Conservation (phyloP, 2,113 vertebrate species). For the Chaetodon auriga region DNA sequence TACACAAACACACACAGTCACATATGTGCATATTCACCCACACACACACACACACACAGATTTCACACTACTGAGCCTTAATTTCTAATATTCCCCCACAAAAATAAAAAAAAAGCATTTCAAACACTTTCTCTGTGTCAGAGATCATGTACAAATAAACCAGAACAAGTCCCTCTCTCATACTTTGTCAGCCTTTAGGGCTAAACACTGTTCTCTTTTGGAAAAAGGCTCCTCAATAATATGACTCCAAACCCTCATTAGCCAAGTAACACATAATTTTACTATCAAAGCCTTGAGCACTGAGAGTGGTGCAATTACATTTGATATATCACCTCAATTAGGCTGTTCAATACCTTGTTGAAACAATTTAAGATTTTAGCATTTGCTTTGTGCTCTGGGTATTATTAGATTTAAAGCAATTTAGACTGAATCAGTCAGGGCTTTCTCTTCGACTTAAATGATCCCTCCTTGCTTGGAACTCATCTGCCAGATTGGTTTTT, state of each 20-base stretch:
- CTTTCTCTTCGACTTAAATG: constrained; percentile 45
- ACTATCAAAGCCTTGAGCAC: constrained; percentile 64
- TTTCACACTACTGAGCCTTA: constrained; percentile 2
- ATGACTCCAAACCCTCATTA: constrained; percentile 65
- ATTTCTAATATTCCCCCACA: neutral
- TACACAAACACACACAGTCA: constrained; percentile 35
- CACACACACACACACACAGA: neutral
- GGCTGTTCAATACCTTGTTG: constrained; percentile 71
- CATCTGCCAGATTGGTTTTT: constrained; percentile 61
- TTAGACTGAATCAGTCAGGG: constrained; percentile 58
- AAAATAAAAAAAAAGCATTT: constrained; percentile 2
- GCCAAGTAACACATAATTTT: constrained; percentile 65
- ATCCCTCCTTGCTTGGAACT: constrained; percentile 48
- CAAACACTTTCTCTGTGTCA: constrained; percentile 1
- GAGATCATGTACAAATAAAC: constrained; percentile 29
- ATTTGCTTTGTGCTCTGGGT: constrained; percentile 60
- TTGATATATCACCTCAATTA: constrained; percentile 77
- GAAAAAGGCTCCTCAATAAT: constrained; percentile 33
- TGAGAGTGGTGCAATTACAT: constrained; percentile 67
- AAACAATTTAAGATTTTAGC: constrained; percentile 74
- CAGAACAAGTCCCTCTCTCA: constrained; percentile 18
- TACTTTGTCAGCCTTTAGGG: constrained; percentile 28
- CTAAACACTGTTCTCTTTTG: constrained; percentile 13
- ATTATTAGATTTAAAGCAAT: constrained; percentile 70
- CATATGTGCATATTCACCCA: constrained; percentile 24